Conservation (phyloP, 2,797 vertebrate genomes). For the Mycteria americana region DNA sequence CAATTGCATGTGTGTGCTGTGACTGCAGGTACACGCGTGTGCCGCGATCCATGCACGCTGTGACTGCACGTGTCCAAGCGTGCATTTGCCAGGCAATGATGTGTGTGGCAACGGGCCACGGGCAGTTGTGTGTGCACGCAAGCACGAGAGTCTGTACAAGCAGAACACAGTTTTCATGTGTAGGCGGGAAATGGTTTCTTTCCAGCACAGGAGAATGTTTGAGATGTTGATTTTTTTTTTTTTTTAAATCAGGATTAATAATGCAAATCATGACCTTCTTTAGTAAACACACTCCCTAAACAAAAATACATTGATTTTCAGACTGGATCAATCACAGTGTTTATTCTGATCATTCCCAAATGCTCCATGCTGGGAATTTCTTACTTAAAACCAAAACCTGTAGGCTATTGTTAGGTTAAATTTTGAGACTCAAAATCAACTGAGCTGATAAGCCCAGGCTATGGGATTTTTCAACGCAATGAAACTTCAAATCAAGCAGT, state of each 20-base stretch:
- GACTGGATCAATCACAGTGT: neutral
- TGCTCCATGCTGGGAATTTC: neutral
- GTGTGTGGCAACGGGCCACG: rapidly evolving
- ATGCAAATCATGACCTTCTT: neutral
- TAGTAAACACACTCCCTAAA: neutral
- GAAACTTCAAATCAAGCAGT: neutral
- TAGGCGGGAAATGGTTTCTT: neutral
- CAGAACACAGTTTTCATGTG: neutral
- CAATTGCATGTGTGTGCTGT: rapidly evolving
- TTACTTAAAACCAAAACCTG: neutral
- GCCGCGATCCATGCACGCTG: rapidly evolving
- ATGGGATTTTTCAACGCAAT: neutral
- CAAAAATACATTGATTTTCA: neutral
- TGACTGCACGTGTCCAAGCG: rapidly evolving
- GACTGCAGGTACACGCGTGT: neutral
- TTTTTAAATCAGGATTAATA: neutral
- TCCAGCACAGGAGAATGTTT: neutral
- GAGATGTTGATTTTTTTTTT: neutral
- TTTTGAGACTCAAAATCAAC: neutral
- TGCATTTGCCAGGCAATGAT: neutral
- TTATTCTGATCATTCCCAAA: neutral
- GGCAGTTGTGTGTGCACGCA: neutral
- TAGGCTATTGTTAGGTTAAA: neutral
- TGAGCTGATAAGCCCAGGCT: neutral
- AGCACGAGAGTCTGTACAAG: rapidly evolving